Evolutionary conservation across 53 echinoderm and acorn worm species (phyloP), one percentile per base, ranked within the genome.

Genomic region (Zoroaster sp.): DNA sequence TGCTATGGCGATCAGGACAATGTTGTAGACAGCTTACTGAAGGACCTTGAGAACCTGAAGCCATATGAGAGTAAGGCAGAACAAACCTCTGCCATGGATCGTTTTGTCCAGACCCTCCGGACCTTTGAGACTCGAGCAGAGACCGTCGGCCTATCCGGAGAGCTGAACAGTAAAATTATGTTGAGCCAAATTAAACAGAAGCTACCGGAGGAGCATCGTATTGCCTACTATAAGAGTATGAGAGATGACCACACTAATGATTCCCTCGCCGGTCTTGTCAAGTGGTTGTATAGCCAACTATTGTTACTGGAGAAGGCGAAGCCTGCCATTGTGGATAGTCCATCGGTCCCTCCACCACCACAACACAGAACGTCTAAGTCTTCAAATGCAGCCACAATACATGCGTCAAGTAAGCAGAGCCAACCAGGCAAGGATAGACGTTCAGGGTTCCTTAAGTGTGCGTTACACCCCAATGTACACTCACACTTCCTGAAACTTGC

Each of bases 111-210:
- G 69, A 92, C 92, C 20, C 89, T 96, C 33, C 93, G 92, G 70
- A 87, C 21, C 1, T 93, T 95, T 65, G 92, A 93, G 74, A 93
- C 89, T 12, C 91, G 85, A 74, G 93, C 93, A 69, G 93, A 93
- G 35, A 66, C 91, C 30, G 25, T 93, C 18, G 95, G 95, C 25
- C 77, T 95, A n/a, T 88, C 88, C 46, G 95, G 95, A 32, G 91
- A 93, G 52, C 73, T 92, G 34, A 96, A 94, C 49, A 96, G 94
- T 63, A 92, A 88, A 47, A 96, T 96, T 41, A 96, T 96, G 96
- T 45, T 91, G 13, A 91, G 94, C 40, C 87, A 92, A 40, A 92
- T 96, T 33, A 96, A 87, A 41, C 96, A 92, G 54, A 88, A 86
- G 42, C 74, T 96, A 63, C 94, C 96, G 2, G 96, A 96, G 63